Percentiles rank a stretch among this genome's conserved stretches.
phyloP scores from a whole-genome alignment of 2,113 vertebrate species.

The Lontra canadensis region DNA sequence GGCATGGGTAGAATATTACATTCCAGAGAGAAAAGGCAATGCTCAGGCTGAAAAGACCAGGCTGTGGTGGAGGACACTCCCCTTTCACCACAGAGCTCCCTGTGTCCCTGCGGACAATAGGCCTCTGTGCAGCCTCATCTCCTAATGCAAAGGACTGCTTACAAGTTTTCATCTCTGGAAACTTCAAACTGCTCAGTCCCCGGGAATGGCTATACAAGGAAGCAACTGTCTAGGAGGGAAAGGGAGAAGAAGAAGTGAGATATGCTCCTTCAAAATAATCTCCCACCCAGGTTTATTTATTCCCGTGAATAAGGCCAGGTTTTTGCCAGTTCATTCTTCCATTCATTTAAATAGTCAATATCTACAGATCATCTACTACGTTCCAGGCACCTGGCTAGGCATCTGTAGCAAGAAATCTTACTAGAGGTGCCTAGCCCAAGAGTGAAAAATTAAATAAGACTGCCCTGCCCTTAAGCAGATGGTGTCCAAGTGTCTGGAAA shows the following conservation, averaged over 20 bases:
- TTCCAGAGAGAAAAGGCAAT: conserved; percentile 73
- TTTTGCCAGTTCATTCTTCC: neutral
- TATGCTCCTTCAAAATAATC: conserved; percentile 28
- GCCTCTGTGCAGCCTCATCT: conserved; percentile 64
- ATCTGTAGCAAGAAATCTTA: neutral
- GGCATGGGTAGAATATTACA: conserved; percentile 64
- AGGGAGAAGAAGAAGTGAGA: conserved; percentile 44
- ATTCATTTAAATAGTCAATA: neutral
- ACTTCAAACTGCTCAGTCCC: conserved; percentile 62
- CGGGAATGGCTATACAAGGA: conserved; percentile 36
- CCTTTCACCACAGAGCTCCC: conserved; percentile 53
- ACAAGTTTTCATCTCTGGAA: conserved; percentile 68
- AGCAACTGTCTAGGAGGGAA: conserved; percentile 27
- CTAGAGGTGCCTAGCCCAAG: neutral
- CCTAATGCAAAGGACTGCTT: conserved; percentile 38
- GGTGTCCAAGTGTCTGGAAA: neutral
- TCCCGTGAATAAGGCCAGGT: neutral
- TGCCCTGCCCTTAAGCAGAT: neutral
- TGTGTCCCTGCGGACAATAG: conserved; percentile 73
- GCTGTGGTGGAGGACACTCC: conserved; percentile 29
- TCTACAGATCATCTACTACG: neutral
- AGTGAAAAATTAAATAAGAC: neutral
- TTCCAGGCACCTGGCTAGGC: neutral
- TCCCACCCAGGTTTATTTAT: conserved; percentile 8
- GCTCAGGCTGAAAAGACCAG: conserved; percentile 49